Evolutionary conservation across 37 sponge, comb jelly and placozoan genomes (phyloP), one percentile per base, ranked within the genome.

Genomic region (Ianthella basta): DNA sequence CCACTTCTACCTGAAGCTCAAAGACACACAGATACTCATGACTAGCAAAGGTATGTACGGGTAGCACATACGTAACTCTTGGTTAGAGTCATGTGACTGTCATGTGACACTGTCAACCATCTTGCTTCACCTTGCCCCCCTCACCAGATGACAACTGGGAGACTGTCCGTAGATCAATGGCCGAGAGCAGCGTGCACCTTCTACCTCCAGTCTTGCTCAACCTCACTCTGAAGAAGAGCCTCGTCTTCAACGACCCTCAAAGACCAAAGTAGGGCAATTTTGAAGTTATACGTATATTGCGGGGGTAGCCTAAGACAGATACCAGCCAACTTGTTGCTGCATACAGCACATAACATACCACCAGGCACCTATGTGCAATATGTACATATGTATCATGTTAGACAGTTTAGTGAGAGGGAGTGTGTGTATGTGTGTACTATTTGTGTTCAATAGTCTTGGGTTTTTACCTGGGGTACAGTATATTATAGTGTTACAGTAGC

Each of bases 161-260:
- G n/a, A 39, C 55, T 21, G 92, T 82, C 19, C 6, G 84, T 70
- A 74, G 34, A 15, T 55, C 80, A 54, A 15, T 56, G 29, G 23
- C 19, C 24, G 33, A 66, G 57, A 87, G 89, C 27, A 79, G 72
- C 16, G 38, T 82, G 35, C 90, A 93, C 78, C 56, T 93, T 3
- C 87, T 93, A 37, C 35, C 84, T 23, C 91, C 91, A 41, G 56
- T 82, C 15, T 67, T 54, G 1, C 60, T 91, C 24, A 86, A 87
- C 37, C 75, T 95, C 12, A 44, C 66, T 1, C 72, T 95, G 33
- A 85, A 89, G 56, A 95, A 95, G 80, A 90, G 95, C 68, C 44
- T 95, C 10, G 50, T 95, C 15, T 89, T 89, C 36, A 87, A 89
- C 54, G 95, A 95, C 56, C 84, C 95, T 8, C 83, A 85, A 20